Conservation (phyloP, 2,797 vertebrate genomes). For the Acipenser ruthenus region DNA sequence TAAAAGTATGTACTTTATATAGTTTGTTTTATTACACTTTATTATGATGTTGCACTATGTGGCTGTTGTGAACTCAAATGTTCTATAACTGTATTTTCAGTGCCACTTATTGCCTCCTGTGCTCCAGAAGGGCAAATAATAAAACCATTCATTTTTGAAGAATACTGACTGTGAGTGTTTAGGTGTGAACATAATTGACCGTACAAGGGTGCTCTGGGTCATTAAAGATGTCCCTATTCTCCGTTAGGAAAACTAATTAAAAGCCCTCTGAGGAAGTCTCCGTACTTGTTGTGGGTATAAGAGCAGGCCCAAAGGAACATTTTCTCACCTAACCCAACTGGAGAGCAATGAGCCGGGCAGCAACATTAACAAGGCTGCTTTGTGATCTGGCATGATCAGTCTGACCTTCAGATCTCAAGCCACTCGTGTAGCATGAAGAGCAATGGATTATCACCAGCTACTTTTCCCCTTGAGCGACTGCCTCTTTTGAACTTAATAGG, state of each 20-base stretch:
- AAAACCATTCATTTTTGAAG: no score
- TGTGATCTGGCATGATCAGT: conserved; percentile 1
- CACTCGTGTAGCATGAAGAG: conserved; percentile 21
- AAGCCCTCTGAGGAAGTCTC: conserved; percentile 21
- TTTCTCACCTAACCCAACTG: conserved; percentile 25
- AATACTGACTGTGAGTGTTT: conserved; percentile 29
- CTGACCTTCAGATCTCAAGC: conserved; percentile 20
- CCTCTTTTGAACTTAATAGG: conserved; percentile 36
- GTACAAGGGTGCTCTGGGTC: conserved; percentile 44
- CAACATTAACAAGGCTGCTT: conserved; percentile 19
- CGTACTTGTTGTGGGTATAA: conserved; percentile 2
- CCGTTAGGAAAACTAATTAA: conserved; percentile 46
- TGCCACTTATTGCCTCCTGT: no score
- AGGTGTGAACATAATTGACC: conserved; percentile 50
- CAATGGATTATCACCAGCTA: conserved; percentile 29
- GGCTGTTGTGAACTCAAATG: no score
- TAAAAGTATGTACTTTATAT: no score
- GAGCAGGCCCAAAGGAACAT: conserved; percentile 10
- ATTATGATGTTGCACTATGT: no score
- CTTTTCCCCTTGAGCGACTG: conserved; percentile 35
- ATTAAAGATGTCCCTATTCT: conserved; percentile 49
- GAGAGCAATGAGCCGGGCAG: conserved; percentile 22
- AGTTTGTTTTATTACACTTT: no score
- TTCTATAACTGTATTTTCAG: no score
- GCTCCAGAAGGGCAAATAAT: no score